Evolutionary conservation across 2,113 vertebrate genomes (phyloP), one percentile per base, ranked within the genome.

Genomic region (Abramis brama): DNA sequence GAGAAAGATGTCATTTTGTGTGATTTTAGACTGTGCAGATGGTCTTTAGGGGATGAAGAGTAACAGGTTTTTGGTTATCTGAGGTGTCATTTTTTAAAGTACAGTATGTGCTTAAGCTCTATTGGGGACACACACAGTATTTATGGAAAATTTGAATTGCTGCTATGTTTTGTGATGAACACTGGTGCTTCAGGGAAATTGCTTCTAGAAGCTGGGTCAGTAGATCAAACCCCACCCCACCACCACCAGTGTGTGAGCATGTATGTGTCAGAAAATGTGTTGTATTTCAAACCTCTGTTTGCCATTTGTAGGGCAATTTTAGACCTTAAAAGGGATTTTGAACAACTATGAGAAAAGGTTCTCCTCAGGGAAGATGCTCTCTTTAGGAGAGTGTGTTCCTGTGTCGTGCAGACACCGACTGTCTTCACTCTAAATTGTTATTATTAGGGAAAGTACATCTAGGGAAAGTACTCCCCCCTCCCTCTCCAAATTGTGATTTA

Each of bases 151-250:
- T 70, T 27, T 52, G 80, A 82, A 55, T 50, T 2, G 6, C 45
- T 70, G 13, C 30, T 68, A 36, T 55, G 45, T 64, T 71, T 60
- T 43, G 36, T 79, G 43, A 82, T 57, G 68, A 76, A 62, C 52
- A 30, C 60, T 82, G 73, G 39, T 23, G 39, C 10, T 78, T 80
- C 66, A 55, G 64, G 64, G 45, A 70, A 82, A 70, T 70, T 60
- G 27, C 59, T 71, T 71, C 9, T 43, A 45, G 60, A 85, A 82
- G 82, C 71, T 85, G 75, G 86, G 64, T 85, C 83, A 87, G 78
- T 85, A 71, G 70, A 82, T 52, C 76, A 81, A 4, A 0, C 36
- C 4, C 36, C 36, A 0, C 12, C 19, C 57, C 23, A 27, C 21
- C 25, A 27, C 21, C 39, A 81, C 43, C 30, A 83, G 5, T 75